Conservation (phyloP, 2,797 vertebrate species). For the Gadopsis bispinosus region DNA sequence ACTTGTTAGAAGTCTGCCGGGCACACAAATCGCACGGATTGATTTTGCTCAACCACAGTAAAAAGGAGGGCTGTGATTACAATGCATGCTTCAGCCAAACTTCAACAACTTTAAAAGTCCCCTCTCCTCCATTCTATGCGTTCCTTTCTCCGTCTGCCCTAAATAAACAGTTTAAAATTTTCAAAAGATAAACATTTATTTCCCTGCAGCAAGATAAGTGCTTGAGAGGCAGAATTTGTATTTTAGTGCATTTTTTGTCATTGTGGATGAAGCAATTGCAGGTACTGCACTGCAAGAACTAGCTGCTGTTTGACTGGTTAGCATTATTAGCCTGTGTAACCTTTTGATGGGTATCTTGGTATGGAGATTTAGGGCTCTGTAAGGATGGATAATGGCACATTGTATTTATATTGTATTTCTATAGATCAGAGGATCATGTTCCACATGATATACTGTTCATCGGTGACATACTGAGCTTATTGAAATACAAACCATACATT, state of each 20-base stretch:
- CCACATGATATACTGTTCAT: background rate
- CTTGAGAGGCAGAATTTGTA: constrained; percentile 22
- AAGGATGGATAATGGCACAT: background rate
- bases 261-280: constrained; percentile 5
- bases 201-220: constrained; percentile 13
- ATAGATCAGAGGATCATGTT: background rate
- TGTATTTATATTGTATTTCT: background rate
- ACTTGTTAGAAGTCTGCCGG: constrained; percentile 87
- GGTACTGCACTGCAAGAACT: background rate
- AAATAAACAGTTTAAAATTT: constrained; percentile 40
- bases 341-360: background rate
- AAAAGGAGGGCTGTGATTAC: constrained; percentile 72
- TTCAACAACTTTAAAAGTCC: constrained; percentile 69
- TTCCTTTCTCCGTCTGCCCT: background rate
- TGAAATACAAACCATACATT: constrained; percentile 21
- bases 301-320: background rate
- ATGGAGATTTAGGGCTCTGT: background rate
- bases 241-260: constrained; percentile 14
- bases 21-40: constrained; percentile 87
- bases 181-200: constrained; percentile 40
- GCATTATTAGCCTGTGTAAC: background rate
- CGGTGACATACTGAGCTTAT: background rate
- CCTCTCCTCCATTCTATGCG: constrained; percentile 22
- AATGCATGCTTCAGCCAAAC: constrained; percentile 64
- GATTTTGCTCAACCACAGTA: constrained; percentile 81